These are phyloP conservation scores for Therioaphis trifolii DNA, from an alignment of 2,888 invertebrate genomes.

Conservation along the genomic window DNA sequence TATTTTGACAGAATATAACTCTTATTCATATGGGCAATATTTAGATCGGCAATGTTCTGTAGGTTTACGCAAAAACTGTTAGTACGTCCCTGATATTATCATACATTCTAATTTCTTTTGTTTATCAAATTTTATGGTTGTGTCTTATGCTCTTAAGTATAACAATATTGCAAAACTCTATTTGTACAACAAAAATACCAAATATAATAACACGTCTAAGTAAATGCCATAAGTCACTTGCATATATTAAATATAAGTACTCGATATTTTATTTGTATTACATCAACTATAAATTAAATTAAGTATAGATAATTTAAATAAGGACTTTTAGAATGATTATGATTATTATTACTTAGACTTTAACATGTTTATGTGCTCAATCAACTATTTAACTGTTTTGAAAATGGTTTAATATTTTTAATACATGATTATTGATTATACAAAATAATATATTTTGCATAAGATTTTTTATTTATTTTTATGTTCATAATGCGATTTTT, in stretches of 20 bases:
- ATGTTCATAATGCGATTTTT: too few species aligned
- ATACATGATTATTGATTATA: too few species aligned
- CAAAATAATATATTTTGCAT: too few species aligned
- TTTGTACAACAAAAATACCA: conserved; percentile 1
- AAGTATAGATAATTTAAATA: conserved; percentile 10
- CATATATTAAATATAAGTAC: not conserved
- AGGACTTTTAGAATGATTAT: too few species aligned
- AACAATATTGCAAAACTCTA: not conserved
- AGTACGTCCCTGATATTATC: too few species aligned
- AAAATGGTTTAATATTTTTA: too few species aligned
- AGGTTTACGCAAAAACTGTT: not conserved
- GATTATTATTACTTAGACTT: not conserved
- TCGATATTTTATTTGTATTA: not conserved
- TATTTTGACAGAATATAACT: too few species aligned
- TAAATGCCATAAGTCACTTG: conserved; percentile 16
- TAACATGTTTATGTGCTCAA: not conserved
- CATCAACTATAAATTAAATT: not conserved
- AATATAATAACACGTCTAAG: conserved; percentile 24
- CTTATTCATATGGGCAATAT: too few species aligned
- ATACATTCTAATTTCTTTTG: conserved; percentile 1
- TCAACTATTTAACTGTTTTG: too few species aligned
- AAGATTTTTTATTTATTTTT: too few species aligned
- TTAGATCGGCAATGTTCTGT: not conserved
- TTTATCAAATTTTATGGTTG: not conserved
- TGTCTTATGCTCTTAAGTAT: not conserved